These are phyloP conservation scores for Antigone vipio DNA, from an alignment of 2,113 vertebrate species.

Conservation along the genomic window DNA sequence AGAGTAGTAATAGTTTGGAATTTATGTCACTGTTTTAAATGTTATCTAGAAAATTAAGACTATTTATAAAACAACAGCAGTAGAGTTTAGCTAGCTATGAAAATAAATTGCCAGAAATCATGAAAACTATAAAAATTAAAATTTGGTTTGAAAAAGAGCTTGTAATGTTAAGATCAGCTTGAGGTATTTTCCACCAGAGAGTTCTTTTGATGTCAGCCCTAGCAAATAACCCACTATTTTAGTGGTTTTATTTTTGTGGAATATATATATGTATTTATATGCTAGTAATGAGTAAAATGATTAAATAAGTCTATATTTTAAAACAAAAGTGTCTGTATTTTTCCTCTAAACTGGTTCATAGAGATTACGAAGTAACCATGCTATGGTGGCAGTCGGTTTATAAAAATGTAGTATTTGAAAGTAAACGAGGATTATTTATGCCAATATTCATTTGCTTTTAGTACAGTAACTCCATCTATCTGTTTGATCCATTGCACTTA, in stretches of 20 bases:
- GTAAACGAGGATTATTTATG: slow-evolving; percentile 29
- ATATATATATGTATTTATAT: not conserved
- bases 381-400: not conserved
- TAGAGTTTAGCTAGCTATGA: not conserved
- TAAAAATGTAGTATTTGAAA: slow-evolving; percentile 21
- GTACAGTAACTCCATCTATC: not conserved
- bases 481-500: not conserved
- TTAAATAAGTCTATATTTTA: not conserved
- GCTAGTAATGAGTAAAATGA: not conserved
- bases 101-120: slow-evolving; percentile 14
- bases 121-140: slow-evolving; percentile 15
- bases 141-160: not conserved
- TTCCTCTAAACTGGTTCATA: not conserved
- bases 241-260: not conserved
- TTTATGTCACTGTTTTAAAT: not conserved
- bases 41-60: not conserved
- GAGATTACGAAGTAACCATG: not conserved
- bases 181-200: not conserved
- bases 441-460: slow-evolving; percentile 35
- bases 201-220: not conserved
- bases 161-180: not conserved
- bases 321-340: not conserved
- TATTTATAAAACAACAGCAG: not conserved
- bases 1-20: not conserved
- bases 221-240: not conserved